Base-by-base conservation (phyloP, 2,888 invertebrate genomes). In the Keiferia lycopersicella region DNA sequence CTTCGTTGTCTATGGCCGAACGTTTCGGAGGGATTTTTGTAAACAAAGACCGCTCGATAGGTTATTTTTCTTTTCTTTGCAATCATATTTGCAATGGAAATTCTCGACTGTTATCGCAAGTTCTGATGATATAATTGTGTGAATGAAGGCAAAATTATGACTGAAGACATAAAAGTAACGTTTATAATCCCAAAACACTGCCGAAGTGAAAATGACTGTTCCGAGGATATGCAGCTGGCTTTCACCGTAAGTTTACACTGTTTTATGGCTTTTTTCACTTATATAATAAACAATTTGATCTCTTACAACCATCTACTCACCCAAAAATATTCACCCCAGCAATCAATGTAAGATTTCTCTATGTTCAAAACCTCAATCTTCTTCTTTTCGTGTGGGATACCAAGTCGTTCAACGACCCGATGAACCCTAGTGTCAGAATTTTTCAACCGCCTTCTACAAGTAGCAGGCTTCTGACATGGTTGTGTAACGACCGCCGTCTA, bases 141-240 rank as follows among this genome's bases (percentile, higher is more conserved):
- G 26, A 1, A 7, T 16, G 14, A 59, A 59, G 11, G 7, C 1
- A 12, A 3, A 2, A 61, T 72, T 69, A 88, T 89, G 90, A 74
- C 77, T 62, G 87, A 86, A 53, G 88, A 88, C 61, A 87, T 91
- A 66, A 84, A 78, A 75, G 87, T 91, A 61, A 81, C 80, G 39
- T 94, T 94, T 81, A 87, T 95, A 14, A 84, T 94, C 66, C 92
- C 93, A 1, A 83, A 80, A 39, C 81, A 89, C 66, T 92, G 84
- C 72, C 72, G 79, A 18, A 82, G 80, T 71, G 91, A 93, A 79
- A 78, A 90, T 81, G 92, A 93, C 60, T 94, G 93, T 69, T 84
- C 91, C 0, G 92, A 93, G 67, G 92, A 93, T 66, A 94, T 94
- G 94, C 91, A 91, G 78, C 84, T 93, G 66, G 93, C 94, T 3